Conservation (phyloP, 1,140 invertebrate species). For the Probaryconus sp. region DNA sequence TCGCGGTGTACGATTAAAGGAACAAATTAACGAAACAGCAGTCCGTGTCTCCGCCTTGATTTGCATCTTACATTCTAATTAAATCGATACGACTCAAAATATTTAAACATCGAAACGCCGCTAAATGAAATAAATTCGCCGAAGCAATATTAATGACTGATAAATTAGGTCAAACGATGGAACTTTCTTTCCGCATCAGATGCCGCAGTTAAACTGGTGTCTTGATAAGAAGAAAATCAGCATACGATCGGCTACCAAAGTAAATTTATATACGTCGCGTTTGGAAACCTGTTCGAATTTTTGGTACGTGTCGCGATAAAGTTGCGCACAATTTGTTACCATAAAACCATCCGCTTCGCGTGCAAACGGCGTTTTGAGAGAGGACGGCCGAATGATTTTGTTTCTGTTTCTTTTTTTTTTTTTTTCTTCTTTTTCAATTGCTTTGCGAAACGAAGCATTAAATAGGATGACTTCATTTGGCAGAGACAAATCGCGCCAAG, state of each 20-base stretch:
- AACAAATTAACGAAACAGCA: constrained; percentile 41
- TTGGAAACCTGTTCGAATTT: constrained; percentile 21
- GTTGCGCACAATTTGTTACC: constrained; percentile 27
- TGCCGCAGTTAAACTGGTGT: constrained; percentile 41
- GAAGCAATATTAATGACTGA: constrained; percentile 51
- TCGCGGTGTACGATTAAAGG: constrained; percentile 14
- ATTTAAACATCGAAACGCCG: constrained; percentile 31
- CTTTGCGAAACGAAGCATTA: constrained; percentile 1
- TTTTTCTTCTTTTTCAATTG: constrained; percentile 15
- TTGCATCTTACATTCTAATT: constrained; percentile 52
- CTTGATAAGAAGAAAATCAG: constrained; percentile 55
- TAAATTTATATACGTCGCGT: constrained; percentile 24
- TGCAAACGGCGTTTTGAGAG: no score
- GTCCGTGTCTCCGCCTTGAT: constrained; percentile 28
- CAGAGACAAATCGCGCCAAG: constrained; percentile 34
- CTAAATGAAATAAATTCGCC: constrained; percentile 50
- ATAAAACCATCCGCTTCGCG: constrained; percentile 1
- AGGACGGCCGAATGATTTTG: no score
- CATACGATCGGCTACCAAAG: constrained; percentile 32
- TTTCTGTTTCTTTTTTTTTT: no score
- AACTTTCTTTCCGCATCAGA: constrained; percentile 57
- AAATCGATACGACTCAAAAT: constrained; percentile 34
- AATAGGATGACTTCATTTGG: constrained; percentile 7
- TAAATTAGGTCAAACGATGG: constrained; percentile 58
- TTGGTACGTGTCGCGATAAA: constrained; percentile 6